Evolutionary conservation across 23 tunicate genomes (phyloP).

Genomic region (Diplosoma virens): DNA sequence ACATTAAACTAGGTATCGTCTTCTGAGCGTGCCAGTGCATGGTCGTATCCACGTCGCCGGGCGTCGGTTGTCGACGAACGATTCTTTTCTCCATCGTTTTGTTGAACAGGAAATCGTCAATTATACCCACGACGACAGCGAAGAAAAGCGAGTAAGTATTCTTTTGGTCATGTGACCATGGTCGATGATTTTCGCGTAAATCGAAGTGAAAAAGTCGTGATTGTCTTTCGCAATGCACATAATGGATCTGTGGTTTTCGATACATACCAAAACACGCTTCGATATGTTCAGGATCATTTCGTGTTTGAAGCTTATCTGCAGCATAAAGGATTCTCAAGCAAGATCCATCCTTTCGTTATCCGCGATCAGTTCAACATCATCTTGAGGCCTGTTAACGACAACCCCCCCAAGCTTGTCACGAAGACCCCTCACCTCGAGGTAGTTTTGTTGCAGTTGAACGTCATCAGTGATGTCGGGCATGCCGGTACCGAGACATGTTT

Average conservation of each 20-base stretch:
- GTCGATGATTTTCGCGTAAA: not conserved
- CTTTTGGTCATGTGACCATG: too few relatives aligned
- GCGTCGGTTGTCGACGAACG: not conserved
- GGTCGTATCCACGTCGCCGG: constrained; percentile 13
- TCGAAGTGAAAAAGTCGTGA: not conserved
- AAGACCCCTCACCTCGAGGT: constrained; percentile 52
- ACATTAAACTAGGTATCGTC: constrained; percentile 31
- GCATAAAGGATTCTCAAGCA: constrained; percentile 22
- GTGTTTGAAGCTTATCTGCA: constrained; percentile 52
- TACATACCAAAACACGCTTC: not conserved
- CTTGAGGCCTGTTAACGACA: constrained; percentile 66
- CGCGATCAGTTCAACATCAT: constrained; percentile 30
- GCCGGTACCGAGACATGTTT: too few relatives aligned
- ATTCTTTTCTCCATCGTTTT: constrained; percentile 36
- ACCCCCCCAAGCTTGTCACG: constrained; percentile 55
- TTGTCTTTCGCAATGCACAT: not conserved
- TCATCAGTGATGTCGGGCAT: too few relatives aligned
- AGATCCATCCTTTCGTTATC: not conserved
- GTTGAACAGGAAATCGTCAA: constrained; percentile 7
- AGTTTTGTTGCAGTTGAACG: not conserved
- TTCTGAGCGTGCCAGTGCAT: constrained; percentile 10
- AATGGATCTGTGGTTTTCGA: too few relatives aligned
- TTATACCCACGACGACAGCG: constrained; percentile 68
- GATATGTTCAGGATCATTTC: constrained; percentile 45
- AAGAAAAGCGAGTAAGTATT: too few relatives aligned